A percentile compares a stretch with the other conserved stretches of the same genome.
These are phyloP conservation scores for Chionodraco myersi DNA, from an alignment of 2,113 vertebrate genomes.

Conservation along the genomic window DNA sequence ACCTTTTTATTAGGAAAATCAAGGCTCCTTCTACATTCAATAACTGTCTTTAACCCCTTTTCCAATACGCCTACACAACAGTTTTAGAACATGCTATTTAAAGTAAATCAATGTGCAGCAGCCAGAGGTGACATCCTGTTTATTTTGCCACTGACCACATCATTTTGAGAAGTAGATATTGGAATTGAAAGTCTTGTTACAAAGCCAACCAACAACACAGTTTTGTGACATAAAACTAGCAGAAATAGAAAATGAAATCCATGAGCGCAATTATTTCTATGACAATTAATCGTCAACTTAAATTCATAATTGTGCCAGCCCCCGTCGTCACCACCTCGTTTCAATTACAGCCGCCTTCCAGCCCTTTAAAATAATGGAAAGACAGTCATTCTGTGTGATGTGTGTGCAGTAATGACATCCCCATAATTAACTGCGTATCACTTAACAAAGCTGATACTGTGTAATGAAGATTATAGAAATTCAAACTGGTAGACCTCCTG, in stretches of 20 bases:
- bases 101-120: not conserved
- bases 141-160: not conserved
- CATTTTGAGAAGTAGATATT: not conserved
- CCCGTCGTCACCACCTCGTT: slow-evolving; percentile 31
- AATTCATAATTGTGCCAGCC: not conserved
- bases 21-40: not conserved
- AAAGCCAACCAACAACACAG: not conserved
- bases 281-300: not conserved
- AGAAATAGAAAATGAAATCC: not conserved
- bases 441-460: slow-evolving; percentile 57
- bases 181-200: not conserved
- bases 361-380: slow-evolving; percentile 34
- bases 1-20: not conserved
- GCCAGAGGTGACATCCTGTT: not conserved
- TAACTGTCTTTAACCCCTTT: not conserved
- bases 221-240: not conserved
- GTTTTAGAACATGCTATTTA: not conserved
- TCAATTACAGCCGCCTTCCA: slow-evolving; percentile 46
- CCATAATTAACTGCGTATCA: slow-evolving; percentile 67
- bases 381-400: slow-evolving; percentile 40
- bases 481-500: slow-evolving; percentile 36
- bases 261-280: not conserved
- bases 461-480: slow-evolving; percentile 55
- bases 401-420: slow-evolving; percentile 51
- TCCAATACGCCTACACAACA: not conserved